Evolutionary conservation across 2,888 invertebrate genomes (phyloP), one percentile per base, ranked within the genome.

Genomic region (Lycocerus yunnanus): DNA sequence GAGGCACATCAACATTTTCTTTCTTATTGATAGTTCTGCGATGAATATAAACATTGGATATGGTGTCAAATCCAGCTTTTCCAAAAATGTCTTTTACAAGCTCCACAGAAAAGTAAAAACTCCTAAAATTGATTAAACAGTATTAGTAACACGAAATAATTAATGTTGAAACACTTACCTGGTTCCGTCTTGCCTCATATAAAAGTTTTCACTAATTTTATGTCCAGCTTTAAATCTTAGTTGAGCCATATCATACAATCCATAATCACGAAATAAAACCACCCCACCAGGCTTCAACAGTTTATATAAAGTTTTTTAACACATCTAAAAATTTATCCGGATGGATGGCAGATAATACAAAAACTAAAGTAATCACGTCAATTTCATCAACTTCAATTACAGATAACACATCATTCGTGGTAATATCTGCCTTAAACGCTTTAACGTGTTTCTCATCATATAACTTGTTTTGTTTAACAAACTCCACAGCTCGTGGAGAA

Each of bases 141-240:
- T 21, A 13, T 15, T 15, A 61, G 65, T 14, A n/a, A n/a, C 16
- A 43, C 16, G 9, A 5, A 20, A 66, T 18, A 1, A 24, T 66
- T 18, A 15, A 66, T 15, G 63, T 72, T 9, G 70, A 59, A 15
- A 66, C 66, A 81, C 80, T 79, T 84, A 93, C 91, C 97, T 92
- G 0, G 98, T 99, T 0, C 98, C 98, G 90, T 99, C 99, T 86
- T 98, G 98, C 15, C 99, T 89, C 90, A 97, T 95, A 85, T 99
- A 99, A 81, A 97, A 95, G 85, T 97, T 95, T 3, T 98, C 97
- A 0, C 92, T 87, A 68, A 99, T 94, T 86, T 98, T 98, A 84
- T 96, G 93, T 0, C 97, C 98, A 0, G 96, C 92, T 77, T 95
- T 94, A 85, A 99, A 99, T 43, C 99, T 89, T 68, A 99, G 84